Base-by-base conservation (phyloP, 2,113 vertebrate genomes). In the Heliornis fulica region DNA sequence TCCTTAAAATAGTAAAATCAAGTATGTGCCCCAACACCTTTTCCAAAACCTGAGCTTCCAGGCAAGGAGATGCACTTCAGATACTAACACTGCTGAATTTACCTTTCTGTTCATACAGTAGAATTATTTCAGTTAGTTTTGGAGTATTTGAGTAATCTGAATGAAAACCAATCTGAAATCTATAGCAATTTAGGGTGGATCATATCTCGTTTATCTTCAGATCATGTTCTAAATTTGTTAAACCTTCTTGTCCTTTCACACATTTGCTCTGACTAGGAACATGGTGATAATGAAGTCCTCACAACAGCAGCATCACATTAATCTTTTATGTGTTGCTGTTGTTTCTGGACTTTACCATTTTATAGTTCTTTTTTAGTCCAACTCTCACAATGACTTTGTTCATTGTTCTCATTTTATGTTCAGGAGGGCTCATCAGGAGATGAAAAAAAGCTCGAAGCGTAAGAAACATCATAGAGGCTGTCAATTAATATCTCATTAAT, bases 401-500 rank as follows among this genome's bases (percentile, higher is more conserved):
- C 77, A 83, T 95, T 97, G 83, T 95, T 90, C 71, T 77, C 4
- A 23, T 95, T 75, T 90, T 45, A 93, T 93, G 59, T 78, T 94
- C 89, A 28, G 66, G 34, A 91, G 79, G 38, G 50, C 61, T 91
- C 18, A 15, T 91, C 79, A 61, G 81, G 71, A 95, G 89, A 89
- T 92, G 34, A 81, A 94, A 83, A 89, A 92, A 69, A 59, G 38
- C 82, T 94, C 86, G 88, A 89, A 81, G 43, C 63, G 36, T 75
- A 89, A 70, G 65, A 95, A 92, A 96, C 81, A 90, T 87, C 83
- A 94, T 68, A 92, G 68, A 84, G 66, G 15, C 45, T 65, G 88
- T 80, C 96, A 96, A 97, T 96, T 97, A 97, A 94, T 96, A 70
- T 43, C 94, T 86, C 90, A 90, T 93, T 96, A 96, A 91, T 93